phyloP scores from a whole-genome alignment of 2,888 invertebrate genomes.

The Brachyptera risi region DNA sequence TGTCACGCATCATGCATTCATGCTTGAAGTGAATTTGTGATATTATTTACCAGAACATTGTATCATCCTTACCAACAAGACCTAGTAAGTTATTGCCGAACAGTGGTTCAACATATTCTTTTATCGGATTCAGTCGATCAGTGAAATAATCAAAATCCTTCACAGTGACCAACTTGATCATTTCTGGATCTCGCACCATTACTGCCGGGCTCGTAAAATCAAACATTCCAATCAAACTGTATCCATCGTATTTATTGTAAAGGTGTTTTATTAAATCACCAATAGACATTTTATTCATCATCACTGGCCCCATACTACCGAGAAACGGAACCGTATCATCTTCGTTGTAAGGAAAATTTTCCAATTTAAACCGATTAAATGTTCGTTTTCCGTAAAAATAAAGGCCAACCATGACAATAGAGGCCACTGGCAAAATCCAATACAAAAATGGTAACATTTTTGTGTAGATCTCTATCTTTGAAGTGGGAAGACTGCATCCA shows the following conservation, averaged over 20 bases:
- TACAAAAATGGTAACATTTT: too few species aligned
- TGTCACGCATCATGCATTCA: not conserved
- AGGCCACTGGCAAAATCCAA: too few species aligned
- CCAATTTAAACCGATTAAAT: too few species aligned
- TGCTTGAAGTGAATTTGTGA: too few species aligned
- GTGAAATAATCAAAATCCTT: conserved; percentile 56
- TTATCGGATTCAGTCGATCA: conserved; percentile 47
- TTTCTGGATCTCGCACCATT: conserved; percentile 51
- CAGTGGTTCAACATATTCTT: conserved; percentile 46
- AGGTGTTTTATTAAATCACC: not conserved
- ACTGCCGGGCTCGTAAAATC: conserved; percentile 46
- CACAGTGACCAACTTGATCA: conserved; percentile 51
- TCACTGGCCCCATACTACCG: not conserved
- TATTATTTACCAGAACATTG: too few species aligned
- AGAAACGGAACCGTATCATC: too few species aligned
- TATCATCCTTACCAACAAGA: conserved; percentile 47
- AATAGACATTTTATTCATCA: not conserved
- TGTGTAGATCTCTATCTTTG: too few species aligned
- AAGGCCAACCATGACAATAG: too few species aligned
- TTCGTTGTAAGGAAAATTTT: too few species aligned
- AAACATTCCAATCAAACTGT: conserved; percentile 48
- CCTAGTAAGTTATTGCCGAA: conserved; percentile 50
- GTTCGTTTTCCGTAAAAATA: too few species aligned
- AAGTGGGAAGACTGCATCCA: too few species aligned
- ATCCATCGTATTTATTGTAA: not conserved